A percentile compares a stretch with the other conserved stretches of the same genome.
Conservation (phyloP, 2,113 vertebrate species). For the Callionymus lyra region DNA sequence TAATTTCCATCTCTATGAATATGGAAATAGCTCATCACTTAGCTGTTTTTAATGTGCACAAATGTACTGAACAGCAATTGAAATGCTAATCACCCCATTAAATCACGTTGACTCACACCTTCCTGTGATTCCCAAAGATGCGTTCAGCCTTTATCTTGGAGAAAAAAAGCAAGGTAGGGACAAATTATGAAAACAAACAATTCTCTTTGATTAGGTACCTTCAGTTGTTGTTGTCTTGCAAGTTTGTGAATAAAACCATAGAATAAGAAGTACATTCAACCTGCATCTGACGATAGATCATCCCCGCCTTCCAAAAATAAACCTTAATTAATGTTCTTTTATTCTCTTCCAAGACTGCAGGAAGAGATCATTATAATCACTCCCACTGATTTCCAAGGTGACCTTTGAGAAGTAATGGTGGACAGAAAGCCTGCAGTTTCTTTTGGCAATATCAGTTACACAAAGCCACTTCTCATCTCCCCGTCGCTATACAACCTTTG, state of each 20-base stretch:
- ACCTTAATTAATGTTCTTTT: not conserved
- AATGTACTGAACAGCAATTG: conserved; percentile 15
- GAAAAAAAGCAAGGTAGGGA: conserved; percentile 11
- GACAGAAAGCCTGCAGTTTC: conserved; percentile 7
- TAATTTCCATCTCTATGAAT: conserved; percentile 8
- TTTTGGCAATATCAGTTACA: conserved; percentile 18
- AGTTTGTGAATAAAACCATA: conserved; percentile 7
- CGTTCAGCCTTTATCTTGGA: conserved; percentile 21
- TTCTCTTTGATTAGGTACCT: conserved; percentile 16
- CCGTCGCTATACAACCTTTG: conserved; percentile 1
- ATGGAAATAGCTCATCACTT: conserved; percentile 15
- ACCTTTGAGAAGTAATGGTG: conserved; percentile 5
- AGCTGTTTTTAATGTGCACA: conserved; percentile 14
- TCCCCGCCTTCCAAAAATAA: conserved; percentile 2
- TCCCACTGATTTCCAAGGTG: conserved; percentile 19
- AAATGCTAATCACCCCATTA: conserved; percentile 42
- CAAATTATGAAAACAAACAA: conserved; percentile 23
- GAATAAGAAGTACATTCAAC: conserved; percentile 11
- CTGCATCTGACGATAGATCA: conserved; percentile 3
- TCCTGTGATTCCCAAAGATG: conserved; percentile 4
- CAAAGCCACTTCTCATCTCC: conserved; percentile 2
- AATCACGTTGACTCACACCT: conserved; percentile 19
- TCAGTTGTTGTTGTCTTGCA: conserved; percentile 13
- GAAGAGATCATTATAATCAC: conserved; percentile 39
- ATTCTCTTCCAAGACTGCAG: not conserved